phyloP scores from a whole-genome alignment of 2,113 vertebrate genomes.

The Plecotus auritus region DNA sequence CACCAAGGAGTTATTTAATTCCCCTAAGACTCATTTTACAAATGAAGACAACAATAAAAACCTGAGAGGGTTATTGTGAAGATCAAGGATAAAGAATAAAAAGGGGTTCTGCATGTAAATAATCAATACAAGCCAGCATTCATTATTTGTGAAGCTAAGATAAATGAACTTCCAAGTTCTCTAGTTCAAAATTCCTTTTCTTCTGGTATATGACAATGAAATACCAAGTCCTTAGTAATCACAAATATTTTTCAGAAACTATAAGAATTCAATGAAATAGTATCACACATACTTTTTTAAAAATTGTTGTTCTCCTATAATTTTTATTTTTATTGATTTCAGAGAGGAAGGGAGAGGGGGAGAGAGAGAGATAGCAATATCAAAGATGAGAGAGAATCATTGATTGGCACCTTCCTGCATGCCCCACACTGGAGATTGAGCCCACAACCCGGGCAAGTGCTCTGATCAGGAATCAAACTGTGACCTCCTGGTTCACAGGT shows the following conservation, averaged over 20 bases:
- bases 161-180: background rate
- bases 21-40: conserved; percentile 4
- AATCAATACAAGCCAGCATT: background rate
- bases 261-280: background rate
- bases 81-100: background rate
- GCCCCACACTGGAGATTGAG: no score
- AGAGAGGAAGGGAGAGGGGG: no score
- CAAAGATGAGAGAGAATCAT: no score
- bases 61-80: background rate
- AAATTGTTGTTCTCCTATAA: background rate
- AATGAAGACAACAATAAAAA: conserved; percentile 8
- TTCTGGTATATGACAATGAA: background rate
- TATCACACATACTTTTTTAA: background rate
- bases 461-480: no score
- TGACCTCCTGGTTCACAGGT: no score
- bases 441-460: no score
- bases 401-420: no score
- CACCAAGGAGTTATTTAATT: background rate
- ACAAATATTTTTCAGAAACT: background rate
- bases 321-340: background rate
- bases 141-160: conserved; percentile 6
- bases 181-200: background rate
- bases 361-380: no score
- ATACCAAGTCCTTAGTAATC: background rate
- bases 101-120: background rate